Evolutionary conservation across 2,797 vertebrate species (phyloP).

Genomic region (Cyclopterus lumpus): DNA sequence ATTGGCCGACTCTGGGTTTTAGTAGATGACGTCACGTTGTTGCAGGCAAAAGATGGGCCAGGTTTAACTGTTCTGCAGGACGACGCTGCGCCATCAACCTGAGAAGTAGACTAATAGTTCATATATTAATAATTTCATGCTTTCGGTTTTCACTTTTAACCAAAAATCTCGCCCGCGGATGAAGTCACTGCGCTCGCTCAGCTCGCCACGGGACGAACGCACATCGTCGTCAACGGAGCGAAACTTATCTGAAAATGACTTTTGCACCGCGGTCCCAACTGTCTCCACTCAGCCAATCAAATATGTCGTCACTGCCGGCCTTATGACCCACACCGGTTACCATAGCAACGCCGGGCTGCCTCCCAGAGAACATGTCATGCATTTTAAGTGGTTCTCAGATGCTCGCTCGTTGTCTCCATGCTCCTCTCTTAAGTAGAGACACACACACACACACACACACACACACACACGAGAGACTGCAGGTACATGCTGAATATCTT

Average conservation of each 20-base stretch:
- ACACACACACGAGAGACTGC: constrained; percentile 9
- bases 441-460: constrained; percentile 22
- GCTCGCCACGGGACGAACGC: not conserved
- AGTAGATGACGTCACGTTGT: accelerated
- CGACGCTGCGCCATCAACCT: not conserved
- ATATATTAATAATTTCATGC: not conserved
- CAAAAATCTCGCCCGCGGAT: not conserved
- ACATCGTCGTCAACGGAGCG: not conserved
- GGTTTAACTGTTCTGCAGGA: not conserved
- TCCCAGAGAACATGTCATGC: constrained; percentile 96
- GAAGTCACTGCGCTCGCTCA: not conserved
- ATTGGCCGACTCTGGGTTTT: not conserved
- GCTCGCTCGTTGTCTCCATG: constrained; percentile 65
- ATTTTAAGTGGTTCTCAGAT: constrained; percentile 93
- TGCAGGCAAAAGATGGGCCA: not conserved
- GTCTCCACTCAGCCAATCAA: constrained; percentile 93
- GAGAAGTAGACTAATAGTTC: not conserved
- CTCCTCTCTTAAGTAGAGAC: constrained; percentile 50
- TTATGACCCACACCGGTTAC: constrained; percentile 93
- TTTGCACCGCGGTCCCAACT: constrained; percentile 56
- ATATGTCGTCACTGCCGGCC: constrained; percentile 84
- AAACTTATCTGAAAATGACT: constrained; percentile 10
- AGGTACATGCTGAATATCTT: constrained; percentile 8
- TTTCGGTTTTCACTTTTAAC: constrained; percentile 1
- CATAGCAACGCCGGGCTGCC: constrained; percentile 84